Percentiles rank a stretch among this genome's conserved stretches.
Evolutionary conservation across 2,888 invertebrate species (phyloP).

Genomic region (Nephrotoma flavescens): DNA sequence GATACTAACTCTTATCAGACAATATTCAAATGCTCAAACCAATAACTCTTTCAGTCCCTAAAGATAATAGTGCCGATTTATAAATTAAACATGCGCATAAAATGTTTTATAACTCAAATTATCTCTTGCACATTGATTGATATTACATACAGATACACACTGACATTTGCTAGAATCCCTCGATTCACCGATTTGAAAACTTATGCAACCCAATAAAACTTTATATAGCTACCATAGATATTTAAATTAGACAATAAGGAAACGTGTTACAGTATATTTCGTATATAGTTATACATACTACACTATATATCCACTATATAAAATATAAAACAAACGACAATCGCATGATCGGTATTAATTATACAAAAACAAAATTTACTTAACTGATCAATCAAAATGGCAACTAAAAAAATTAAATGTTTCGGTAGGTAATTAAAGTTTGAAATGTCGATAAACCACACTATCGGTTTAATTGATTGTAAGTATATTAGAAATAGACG

Average conservation of each 20-base stretch:
- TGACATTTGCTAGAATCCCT: background rate
- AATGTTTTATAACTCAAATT: too few species aligned
- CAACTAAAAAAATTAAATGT: background rate
- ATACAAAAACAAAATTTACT: background rate
- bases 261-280: background rate
- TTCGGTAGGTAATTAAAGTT: background rate
- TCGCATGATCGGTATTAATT: background rate
- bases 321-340: background rate
- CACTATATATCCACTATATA: background rate
- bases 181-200: background rate
- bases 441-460: background rate
- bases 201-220: background rate
- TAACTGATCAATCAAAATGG: background rate
- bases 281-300: background rate
- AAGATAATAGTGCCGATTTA: too few species aligned
- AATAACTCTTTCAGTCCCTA: too few species aligned
- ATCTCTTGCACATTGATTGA: too few species aligned
- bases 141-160: too few species aligned
- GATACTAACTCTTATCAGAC: too few species aligned
- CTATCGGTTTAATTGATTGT: background rate
- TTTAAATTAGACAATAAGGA: background rate
- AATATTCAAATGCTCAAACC: too few species aligned
- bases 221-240: background rate
- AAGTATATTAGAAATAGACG: background rate
- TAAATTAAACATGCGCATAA: too few species aligned